Evolutionary conservation across 2,797 vertebrate species (phyloP), one percentile per base, ranked within the genome.

Genomic region (Neosilurus hyrtlii): DNA sequence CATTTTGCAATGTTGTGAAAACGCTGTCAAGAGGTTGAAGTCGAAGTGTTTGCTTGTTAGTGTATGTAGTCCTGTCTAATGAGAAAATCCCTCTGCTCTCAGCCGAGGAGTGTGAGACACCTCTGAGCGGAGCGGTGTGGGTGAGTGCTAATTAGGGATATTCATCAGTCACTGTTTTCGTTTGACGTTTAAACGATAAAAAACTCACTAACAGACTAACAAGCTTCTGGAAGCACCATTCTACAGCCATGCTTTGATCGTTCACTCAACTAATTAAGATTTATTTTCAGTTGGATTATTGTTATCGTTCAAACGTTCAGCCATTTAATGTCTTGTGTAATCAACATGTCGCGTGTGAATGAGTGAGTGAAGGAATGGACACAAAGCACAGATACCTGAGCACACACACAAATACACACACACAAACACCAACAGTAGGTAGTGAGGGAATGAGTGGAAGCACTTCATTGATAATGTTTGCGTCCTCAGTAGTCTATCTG

Each of bases 101-200:
- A 86, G 87, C 83, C 85, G 85, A 74, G 85, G 85, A 79, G 37
- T 88, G 83, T 88, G 87, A 88, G 79, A 76, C 73, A 49, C 22
- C 73, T 59, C 56, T 22, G 63, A 72, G 75, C 4, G 63, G 79
- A 57, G 75, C 80, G 43, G 74, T 85, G 85, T 82, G 85, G 87
- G 87, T 88, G 83, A 88, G 87, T 88, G 72, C 81, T 51, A 35
- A 51, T 66, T 67, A 73, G 84, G 80, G 80, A 24, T 59, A 43
- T 78, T 83, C 80, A 67, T 72, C 79, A 61, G n/a, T 86, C 83
- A 82, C 81, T 83, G 35, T 67, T 74, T 54, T 82, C 5, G 2
- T 63, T 72, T 74, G 83, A 66, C 73, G 71, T 80, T 84, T 76
- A 80, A 82, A 84, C 65, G 49, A 86, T 83, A 78, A 82, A 30